Conservation (phyloP, 2,888 invertebrate species). For the Ganaspis brasiliensis region DNA sequence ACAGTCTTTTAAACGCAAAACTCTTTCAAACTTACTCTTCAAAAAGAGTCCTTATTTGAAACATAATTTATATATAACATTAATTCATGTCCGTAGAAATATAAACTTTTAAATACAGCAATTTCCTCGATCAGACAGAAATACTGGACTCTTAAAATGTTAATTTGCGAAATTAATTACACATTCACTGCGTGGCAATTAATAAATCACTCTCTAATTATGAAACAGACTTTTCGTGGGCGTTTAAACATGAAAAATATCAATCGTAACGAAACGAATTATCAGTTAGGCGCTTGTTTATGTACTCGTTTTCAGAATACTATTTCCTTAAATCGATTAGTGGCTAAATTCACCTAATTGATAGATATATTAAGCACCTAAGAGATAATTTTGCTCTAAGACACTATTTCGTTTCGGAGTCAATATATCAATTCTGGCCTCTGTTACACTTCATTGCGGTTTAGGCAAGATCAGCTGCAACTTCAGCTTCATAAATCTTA, state of each 20-base stretch:
- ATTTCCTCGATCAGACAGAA: too few species aligned
- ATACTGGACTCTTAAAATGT: not conserved
- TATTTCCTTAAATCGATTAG: slow-evolving; percentile 12
- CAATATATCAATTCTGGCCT: slow-evolving; percentile 36
- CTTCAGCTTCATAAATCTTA: slow-evolving; percentile 36
- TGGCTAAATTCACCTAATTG: slow-evolving; percentile 15
- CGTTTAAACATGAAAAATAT: slow-evolving; percentile 2
- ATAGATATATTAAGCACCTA: slow-evolving; percentile 19
- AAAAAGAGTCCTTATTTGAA: too few species aligned
- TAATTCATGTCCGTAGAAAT: not conserved
- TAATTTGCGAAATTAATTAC: slow-evolving; percentile 19
- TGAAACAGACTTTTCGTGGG: slow-evolving; percentile 6
- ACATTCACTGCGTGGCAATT: slow-evolving; percentile 6
- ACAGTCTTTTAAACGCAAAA: too few species aligned
- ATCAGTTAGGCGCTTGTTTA: not conserved
- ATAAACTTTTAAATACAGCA: too few species aligned
- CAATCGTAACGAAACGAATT: slow-evolving; percentile 3
- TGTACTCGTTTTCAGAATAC: not conserved
- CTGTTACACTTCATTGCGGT: slow-evolving; percentile 28
- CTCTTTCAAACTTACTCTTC: too few species aligned
- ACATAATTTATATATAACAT: not conserved
- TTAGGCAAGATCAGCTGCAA: slow-evolving; percentile 39
- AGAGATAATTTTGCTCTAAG: slow-evolving; percentile 15
- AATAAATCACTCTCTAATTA: slow-evolving; percentile 39
- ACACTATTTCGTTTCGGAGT: slow-evolving; percentile 16